Base-by-base conservation (phyloP, 2,888 invertebrate genomes). In the Drosophila macrospina region DNA sequence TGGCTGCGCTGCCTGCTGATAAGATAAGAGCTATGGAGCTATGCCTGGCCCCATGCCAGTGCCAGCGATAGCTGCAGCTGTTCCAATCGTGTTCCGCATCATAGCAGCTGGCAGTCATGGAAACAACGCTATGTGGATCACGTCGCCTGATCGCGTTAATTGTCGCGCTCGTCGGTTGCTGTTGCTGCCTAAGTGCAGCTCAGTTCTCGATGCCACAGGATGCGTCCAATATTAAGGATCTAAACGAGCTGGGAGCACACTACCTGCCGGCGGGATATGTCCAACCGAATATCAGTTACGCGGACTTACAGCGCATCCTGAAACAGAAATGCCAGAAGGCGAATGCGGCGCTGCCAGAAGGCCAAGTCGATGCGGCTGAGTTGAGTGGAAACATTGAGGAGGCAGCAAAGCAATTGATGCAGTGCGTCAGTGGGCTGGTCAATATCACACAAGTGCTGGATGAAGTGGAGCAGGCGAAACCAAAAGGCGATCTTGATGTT, bases 381-480 rank as follows among this genome's bases (percentile, higher is more conserved):
- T 36, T 74, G 30, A 63, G 75, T 26, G 61, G 24, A 2, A 64
- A 72, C 10, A 66, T 89, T 16, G 76, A 88, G 39, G 11, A 28
- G 45, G 88, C 78, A 0, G 83, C 69, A 5, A 36, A 7, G 0
- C n/a, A 47, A 0, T 47, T 88, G 54, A 5, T 65, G 15, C 36
- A 78, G 7, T 89, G 88, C 55, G 32, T 74, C 52, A 57, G 51
- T 4, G 69, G 64, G 1, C 91, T 96, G 41, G 93, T 95, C 0
- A 94, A 96, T 85, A 70, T 93, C 3, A 93, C 93, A 0, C 87
- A 90, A 7, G 86, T 96, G 4, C 92, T 95, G 74, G 89, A 93
- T 1, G 96, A 96, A 89, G 94, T 97, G 41, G 95, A 95, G 65
- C 91, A 91, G 8, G 95, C 96, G 0, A 95, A 94, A 78, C 95